Conservation (phyloP, 92 coral and sea anemone species). For the Phenganax stokvisi region DNA sequence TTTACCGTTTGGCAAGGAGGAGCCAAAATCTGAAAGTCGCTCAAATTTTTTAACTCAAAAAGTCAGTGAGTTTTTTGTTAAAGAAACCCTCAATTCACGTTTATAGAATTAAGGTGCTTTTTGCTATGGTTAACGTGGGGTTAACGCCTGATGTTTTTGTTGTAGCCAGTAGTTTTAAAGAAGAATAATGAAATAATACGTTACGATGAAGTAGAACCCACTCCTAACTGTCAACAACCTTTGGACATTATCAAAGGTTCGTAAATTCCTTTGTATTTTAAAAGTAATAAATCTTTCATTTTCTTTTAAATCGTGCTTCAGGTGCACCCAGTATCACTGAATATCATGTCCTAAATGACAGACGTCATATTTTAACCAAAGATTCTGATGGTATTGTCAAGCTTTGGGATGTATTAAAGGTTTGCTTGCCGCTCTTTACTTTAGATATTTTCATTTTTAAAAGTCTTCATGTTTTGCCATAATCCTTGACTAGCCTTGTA, state of each 20-base stretch:
- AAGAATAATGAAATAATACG: constrained; percentile 51
- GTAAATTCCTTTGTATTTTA: not conserved
- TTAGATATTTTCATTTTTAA: not conserved
- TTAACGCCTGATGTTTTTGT: not conserved
- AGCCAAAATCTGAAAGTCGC: too few species aligned
- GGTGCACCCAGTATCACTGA: constrained; percentile 88
- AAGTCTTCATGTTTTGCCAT: not conserved
- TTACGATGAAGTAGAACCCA: constrained; percentile 53
- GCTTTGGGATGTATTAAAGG: constrained; percentile 86
- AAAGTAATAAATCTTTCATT: not conserved
- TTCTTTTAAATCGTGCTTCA: constrained; percentile 7
- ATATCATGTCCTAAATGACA: constrained; percentile 71
- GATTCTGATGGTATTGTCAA: constrained; percentile 68
- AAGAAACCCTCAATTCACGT: too few species aligned
- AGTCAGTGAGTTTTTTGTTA: too few species aligned
- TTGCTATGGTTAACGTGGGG: not conserved
- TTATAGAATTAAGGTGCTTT: too few species aligned
- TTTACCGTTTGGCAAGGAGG: too few species aligned
- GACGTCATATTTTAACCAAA: constrained; percentile 73
- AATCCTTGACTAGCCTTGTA: too few species aligned
- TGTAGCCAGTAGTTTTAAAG: constrained; percentile 65
- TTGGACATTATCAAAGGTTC: constrained; percentile 31
- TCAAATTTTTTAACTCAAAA: too few species aligned
- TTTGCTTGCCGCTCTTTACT: not conserved
- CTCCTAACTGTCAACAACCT: constrained; percentile 40